Percentiles rank a stretch among this genome's conserved stretches.
Evolutionary conservation across 2,113 vertebrate species (phyloP).

Genomic region (Corythornis vintsioides): DNA sequence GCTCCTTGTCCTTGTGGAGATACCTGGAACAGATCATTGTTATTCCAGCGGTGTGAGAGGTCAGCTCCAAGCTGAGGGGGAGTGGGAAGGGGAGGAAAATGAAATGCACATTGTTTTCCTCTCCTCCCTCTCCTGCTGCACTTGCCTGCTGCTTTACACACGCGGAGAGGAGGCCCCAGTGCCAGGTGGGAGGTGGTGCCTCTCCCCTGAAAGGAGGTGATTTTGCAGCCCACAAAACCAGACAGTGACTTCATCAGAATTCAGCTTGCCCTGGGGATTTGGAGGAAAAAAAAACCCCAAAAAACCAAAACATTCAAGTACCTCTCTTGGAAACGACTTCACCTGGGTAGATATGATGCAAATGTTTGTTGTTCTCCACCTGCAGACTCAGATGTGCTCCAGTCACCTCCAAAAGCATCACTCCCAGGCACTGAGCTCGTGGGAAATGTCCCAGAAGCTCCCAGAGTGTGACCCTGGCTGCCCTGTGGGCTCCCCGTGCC

Average conservation of each 20-base stretch:
- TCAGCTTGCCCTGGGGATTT: background rate
- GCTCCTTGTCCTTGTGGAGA: background rate
- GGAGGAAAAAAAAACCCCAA: background rate
- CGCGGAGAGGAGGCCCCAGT: background rate
- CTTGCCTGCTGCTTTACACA: background rate
- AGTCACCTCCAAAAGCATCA: background rate
- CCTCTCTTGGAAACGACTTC: background rate
- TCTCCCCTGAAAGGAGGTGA: background rate
- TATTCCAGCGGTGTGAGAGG: background rate
- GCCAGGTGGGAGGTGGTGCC: background rate
- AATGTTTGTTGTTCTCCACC: background rate
- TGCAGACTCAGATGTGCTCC: background rate
- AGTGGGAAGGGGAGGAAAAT: background rate
- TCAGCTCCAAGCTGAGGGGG: background rate
- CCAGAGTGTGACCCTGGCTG: accelerated
- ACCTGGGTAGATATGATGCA: background rate
- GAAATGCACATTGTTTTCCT: background rate
- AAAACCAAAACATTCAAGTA: background rate
- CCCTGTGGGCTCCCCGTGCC: accelerated
- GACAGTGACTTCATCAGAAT: background rate
- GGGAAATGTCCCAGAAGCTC: background rate
- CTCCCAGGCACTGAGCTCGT: accelerated
- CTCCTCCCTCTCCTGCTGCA: background rate
- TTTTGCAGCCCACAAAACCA: slow-evolving; percentile 19
- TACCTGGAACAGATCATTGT: background rate